These are phyloP conservation scores for Adoxophyes honmai DNA, from an alignment of 1,140 invertebrate genomes.

Conservation along the genomic window DNA sequence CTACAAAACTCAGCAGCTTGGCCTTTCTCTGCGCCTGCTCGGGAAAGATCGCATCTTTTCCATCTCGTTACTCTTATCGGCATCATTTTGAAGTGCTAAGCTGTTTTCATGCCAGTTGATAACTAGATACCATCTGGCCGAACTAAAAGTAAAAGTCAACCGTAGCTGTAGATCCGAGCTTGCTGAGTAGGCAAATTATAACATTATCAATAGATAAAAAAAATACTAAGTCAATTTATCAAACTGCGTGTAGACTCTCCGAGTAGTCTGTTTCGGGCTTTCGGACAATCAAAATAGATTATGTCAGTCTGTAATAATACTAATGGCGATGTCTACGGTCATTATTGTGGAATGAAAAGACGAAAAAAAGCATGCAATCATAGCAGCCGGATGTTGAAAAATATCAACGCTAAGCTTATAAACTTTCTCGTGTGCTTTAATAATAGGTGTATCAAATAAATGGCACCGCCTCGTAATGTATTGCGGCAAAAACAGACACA, in stretches of 20 bases:
- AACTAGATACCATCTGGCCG: background rate
- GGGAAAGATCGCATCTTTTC: background rate
- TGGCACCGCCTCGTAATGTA: background rate
- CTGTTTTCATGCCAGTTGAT: background rate
- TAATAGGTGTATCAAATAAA: constrained; percentile 12
- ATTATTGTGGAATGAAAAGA: constrained; percentile 14
- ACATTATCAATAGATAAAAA: too few relatives aligned
- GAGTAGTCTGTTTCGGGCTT: too few relatives aligned
- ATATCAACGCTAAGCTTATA: constrained; percentile 3
- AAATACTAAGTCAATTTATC: too few relatives aligned
- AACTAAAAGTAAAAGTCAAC: background rate
- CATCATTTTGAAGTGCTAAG: background rate
- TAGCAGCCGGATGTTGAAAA: constrained; percentile 16
- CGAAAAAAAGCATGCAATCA: constrained; percentile 14
- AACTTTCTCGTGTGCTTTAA: constrained; percentile 7
- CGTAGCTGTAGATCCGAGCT: too few relatives aligned
- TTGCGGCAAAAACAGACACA: background rate
- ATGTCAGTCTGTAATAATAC: background rate
- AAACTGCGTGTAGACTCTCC: too few relatives aligned
- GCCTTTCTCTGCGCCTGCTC: constrained; percentile 24
- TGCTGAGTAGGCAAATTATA: too few relatives aligned
- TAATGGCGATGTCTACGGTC: background rate
- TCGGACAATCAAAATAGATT: constrained; percentile 5
- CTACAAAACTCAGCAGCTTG: constrained; percentile 14
- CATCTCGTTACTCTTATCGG: background rate